Percentiles rank a stretch among this genome's conserved stretches.
phyloP scores from a whole-genome alignment of 2,113 vertebrate species.

The Smithornis capensis region DNA sequence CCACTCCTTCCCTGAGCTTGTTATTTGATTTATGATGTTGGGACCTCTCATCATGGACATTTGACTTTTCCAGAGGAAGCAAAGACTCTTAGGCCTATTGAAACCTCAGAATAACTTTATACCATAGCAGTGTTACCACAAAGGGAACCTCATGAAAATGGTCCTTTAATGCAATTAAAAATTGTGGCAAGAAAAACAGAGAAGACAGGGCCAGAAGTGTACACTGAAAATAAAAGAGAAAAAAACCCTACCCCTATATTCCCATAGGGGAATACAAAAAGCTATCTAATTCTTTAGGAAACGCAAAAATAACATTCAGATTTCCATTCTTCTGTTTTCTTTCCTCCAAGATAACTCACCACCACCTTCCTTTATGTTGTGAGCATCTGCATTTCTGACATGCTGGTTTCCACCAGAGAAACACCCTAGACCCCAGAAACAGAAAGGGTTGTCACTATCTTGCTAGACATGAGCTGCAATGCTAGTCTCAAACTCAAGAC shows the following conservation, averaged over 20 bases:
- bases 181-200: background rate
- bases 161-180: background rate
- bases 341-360: background rate
- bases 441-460: background rate
- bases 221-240: background rate
- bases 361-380: background rate
- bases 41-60: accelerated
- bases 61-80: background rate
- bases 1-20: background rate
- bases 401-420: background rate
- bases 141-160: background rate
- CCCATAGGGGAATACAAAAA: background rate
- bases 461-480: background rate
- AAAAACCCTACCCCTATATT: background rate
- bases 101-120: background rate
- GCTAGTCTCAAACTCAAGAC: background rate
- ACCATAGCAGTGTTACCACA: background rate
- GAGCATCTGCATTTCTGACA: background rate
- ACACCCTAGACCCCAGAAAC: background rate
- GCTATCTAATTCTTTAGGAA: background rate
- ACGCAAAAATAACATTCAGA: background rate
- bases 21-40: background rate
- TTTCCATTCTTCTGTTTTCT: background rate
- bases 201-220: background rate
- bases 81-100: background rate